These are phyloP conservation scores for Hecatera dysodea DNA, from an alignment of 2,888 invertebrate genomes.

Conservation along the genomic window DNA sequence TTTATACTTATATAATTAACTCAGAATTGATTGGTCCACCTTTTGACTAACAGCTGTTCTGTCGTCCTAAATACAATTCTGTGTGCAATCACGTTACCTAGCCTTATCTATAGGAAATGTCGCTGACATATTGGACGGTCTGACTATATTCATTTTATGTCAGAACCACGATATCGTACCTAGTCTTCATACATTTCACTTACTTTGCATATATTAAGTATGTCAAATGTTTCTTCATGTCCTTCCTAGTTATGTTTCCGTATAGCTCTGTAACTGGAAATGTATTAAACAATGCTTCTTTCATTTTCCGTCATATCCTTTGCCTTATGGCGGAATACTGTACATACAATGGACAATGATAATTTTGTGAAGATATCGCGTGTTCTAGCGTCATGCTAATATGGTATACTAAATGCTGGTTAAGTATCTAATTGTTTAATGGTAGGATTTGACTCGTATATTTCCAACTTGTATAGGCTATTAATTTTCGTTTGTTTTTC, in stretches of 20 bases:
- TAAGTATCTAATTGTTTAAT: not conserved
- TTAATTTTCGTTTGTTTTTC: no score
- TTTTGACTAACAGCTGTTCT: not conserved
- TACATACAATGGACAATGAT: not conserved
- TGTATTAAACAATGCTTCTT: no score
- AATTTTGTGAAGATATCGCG: not conserved
- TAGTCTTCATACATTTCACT: constrained; percentile 13
- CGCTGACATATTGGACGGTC: constrained; percentile 47
- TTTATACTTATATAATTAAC: no score
- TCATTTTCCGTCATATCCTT: not conserved
- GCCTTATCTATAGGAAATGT: constrained; percentile 34
- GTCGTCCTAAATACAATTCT: not conserved
- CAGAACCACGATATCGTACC: constrained; percentile 1
- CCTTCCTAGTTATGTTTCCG: constrained; percentile 15
- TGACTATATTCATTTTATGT: constrained; percentile 24
- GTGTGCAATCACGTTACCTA: constrained; percentile 13
- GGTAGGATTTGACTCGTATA: not conserved
- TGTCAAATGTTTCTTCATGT: constrained; percentile 7
- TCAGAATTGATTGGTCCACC: not conserved
- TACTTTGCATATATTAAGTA: constrained; percentile 35
- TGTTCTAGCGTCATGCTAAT: not conserved
- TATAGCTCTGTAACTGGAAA: not conserved
- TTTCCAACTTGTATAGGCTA: no score
- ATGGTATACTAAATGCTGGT: not conserved
- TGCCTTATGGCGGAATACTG: not conserved